A percentile compares a stretch with the other conserved stretches of the same genome.
phyloP scores from a whole-genome alignment of 1,140 invertebrate genomes.

The Papilio xuthus region DNA sequence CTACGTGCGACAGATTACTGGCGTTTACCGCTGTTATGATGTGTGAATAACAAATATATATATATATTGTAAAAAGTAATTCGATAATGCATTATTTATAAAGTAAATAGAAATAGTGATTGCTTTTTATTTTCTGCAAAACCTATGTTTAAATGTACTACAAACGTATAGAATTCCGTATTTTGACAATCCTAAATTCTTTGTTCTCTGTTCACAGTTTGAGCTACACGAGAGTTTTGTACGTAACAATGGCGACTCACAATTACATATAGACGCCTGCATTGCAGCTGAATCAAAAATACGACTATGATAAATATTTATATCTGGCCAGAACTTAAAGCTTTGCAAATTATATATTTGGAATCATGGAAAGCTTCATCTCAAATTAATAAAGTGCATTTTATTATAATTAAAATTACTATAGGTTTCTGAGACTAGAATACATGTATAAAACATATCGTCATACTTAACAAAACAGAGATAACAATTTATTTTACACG shows the following conservation, averaged over 20 bases:
- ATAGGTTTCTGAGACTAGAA: too few relatives aligned
- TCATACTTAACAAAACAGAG: too few relatives aligned
- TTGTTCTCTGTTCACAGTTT: not conserved
- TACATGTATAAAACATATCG: too few relatives aligned
- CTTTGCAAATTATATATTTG: conserved; percentile 8
- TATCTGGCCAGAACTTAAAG: not conserved
- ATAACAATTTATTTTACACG: too few relatives aligned
- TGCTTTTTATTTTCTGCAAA: too few relatives aligned
- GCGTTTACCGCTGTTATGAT: too few relatives aligned
- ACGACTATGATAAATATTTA: conserved; percentile 13
- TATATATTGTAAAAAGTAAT: too few relatives aligned
- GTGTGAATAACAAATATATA: too few relatives aligned
- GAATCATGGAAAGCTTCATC: not conserved
- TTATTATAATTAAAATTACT: not conserved
- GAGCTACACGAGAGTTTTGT: not conserved
- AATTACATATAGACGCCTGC: conserved; percentile 14
- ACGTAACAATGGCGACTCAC: conserved; percentile 3
- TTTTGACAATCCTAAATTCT: not conserved
- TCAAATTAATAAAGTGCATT: not conserved
- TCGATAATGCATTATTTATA: too few relatives aligned
- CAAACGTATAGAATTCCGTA: not conserved
- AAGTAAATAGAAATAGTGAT: too few relatives aligned
- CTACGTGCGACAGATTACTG: too few relatives aligned
- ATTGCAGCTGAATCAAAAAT: conserved; percentile 23
- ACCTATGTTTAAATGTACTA: not conserved